Conservation (phyloP, 2,888 invertebrate species). For the Caenorhabditis doughertyi region DNA sequence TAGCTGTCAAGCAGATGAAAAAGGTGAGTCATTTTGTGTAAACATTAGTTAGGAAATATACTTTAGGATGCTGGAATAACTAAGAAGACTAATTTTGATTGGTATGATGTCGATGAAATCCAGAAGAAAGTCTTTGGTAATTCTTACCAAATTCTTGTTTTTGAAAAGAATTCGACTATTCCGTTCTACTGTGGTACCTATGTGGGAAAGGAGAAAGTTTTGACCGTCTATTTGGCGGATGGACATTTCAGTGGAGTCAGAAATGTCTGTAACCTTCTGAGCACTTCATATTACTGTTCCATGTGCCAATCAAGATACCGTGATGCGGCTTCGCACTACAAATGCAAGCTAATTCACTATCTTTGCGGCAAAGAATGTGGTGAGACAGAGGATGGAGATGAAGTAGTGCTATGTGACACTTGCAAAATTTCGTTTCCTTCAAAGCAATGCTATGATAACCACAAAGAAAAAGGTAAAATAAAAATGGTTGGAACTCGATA, state of each 20-base stretch:
- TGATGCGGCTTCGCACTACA: not conserved
- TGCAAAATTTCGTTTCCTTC: not conserved
- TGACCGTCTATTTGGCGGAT: too few relatives aligned
- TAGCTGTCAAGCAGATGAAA: too few relatives aligned
- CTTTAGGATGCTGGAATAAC: too few relatives aligned
- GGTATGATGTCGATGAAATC: too few relatives aligned
- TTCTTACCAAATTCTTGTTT: too few relatives aligned
- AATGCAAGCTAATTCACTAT: not conserved
- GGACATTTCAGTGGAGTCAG: not conserved
- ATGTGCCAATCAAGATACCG: not conserved
- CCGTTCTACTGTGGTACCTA: too few relatives aligned
- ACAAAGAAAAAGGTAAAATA: not conserved
- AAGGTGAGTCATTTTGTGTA: too few relatives aligned
- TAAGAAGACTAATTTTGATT: too few relatives aligned
- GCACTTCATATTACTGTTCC: not conserved
- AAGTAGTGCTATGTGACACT: not conserved
- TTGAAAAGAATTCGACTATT: too few relatives aligned
- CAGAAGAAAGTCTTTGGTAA: too few relatives aligned
- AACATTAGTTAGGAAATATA: too few relatives aligned
- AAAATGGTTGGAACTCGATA: not conserved
- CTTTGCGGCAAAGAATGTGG: not conserved
- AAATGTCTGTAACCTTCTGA: not conserved
- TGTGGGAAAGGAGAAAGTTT: too few relatives aligned
- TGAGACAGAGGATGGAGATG: not conserved
- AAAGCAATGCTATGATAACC: not conserved